Evolutionary conservation across 1,140 invertebrate genomes (phyloP), one percentile per base, ranked within the genome.

Genomic region (Trichonephila inaurata): DNA sequence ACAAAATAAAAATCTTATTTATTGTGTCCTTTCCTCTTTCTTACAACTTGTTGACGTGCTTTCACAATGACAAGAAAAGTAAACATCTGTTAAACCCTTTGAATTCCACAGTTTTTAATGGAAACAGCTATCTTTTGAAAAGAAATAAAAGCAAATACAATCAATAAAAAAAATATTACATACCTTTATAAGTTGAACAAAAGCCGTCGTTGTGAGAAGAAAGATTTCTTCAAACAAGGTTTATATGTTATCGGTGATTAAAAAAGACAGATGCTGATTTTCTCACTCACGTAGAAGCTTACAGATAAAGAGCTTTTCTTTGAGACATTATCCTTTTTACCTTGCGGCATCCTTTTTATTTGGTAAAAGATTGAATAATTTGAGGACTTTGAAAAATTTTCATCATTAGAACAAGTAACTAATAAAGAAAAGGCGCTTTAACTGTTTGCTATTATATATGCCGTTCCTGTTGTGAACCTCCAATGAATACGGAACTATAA

Each of bases 181-280:
- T 77, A 77, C 72, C 72, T 77, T 77, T 7, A 77, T 64, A 64
- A 19, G 62, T 5, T 19, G 62, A 21, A 64, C 21, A 21, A 33
- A 18, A 33, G 16, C 16, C 72, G 72, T 4, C 33, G 4, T 69
- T 69, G 10, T 69, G n/a, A 14, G 24, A 24, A 77, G 69, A 33
- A 72, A 33, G 18, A 40, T 77, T 40, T 33, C 28, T 77, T 77
- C 5, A 18, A 33, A 77, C 28, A 18, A 77, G 18, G 33, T 77
- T 14, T 77, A 33, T 77, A 77, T 77, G 14, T 77, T 40, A 77
- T 77, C 28, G 18, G 14, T 33, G 72, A 28, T n/a, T 77, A 16
- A 77, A 40, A 77, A 77, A 40, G 33, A 77, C 72, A 77, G 72
- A 77, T 77, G 72, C 28, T 77, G 72, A 33, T 40, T 77, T 77